Conservation (phyloP, 2,797 vertebrate genomes). For the Halcyon leucocephala region DNA sequence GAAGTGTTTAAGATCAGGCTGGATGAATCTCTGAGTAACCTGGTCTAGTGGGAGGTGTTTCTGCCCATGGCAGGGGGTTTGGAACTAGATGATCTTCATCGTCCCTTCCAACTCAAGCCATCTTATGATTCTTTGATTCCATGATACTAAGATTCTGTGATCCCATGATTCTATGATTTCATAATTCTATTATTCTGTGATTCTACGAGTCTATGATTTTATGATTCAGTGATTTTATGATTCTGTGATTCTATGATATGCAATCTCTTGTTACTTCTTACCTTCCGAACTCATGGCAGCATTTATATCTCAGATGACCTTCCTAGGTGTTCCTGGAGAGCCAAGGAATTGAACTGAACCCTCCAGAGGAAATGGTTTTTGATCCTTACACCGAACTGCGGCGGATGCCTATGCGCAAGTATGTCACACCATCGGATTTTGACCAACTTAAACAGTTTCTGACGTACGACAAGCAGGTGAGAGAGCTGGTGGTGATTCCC, state of each 20-base stretch:
- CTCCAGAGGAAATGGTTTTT: conserved; percentile 81
- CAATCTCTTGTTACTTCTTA: neutral
- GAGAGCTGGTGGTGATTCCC: neutral
- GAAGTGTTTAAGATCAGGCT: too few relatives aligned
- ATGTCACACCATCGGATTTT: conserved; percentile 74
- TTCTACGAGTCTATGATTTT: too few relatives aligned
- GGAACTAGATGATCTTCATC: too few relatives aligned
- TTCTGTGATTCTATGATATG: neutral
- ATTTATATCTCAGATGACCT: conserved; percentile 11
- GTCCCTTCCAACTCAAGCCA: too few relatives aligned
- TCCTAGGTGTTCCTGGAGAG: conserved; percentile 92
- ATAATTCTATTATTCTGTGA: too few relatives aligned
- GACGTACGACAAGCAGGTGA: conserved; percentile 90
- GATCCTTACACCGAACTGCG: conserved; percentile 84
- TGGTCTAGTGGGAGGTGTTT: too few relatives aligned
- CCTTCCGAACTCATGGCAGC: neutral
- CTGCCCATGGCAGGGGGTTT: too few relatives aligned
- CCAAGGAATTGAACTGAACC: conserved; percentile 90
- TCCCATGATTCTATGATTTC: too few relatives aligned
- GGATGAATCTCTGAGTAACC: too few relatives aligned
- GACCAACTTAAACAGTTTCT: conserved; percentile 87
- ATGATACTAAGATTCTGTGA: too few relatives aligned
- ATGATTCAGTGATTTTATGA: too few relatives aligned
- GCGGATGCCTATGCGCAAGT: conserved; percentile 56
- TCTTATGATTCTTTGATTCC: too few relatives aligned